phyloP scores from a whole-genome alignment of 1,140 invertebrate species.

The Lepidotrigona ventralis region DNA sequence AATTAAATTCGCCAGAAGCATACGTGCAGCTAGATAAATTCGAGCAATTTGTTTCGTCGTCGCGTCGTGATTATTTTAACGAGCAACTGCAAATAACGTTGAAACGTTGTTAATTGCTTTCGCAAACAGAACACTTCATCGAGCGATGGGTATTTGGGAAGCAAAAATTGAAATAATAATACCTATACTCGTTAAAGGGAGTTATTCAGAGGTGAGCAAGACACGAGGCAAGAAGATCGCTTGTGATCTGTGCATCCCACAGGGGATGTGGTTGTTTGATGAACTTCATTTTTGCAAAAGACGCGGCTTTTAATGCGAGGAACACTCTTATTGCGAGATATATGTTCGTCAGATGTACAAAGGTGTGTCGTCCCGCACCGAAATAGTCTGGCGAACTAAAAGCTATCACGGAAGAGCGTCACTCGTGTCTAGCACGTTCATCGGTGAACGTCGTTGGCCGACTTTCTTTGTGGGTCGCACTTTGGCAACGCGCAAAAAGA shows the following conservation, averaged over 20 bases:
- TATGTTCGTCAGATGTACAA: constrained; percentile 38
- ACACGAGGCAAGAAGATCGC: background rate
- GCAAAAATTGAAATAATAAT: too few relatives aligned
- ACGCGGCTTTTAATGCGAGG: constrained; percentile 26
- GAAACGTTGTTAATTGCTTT: background rate
- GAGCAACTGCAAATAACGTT: background rate
- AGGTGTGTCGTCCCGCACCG: constrained; percentile 14
- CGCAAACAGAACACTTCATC: too few relatives aligned
- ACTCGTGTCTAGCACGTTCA: constrained; percentile 23
- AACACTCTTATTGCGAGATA: constrained; percentile 14
- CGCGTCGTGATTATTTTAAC: background rate
- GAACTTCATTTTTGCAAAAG: constrained; percentile 21
- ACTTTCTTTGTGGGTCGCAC: constrained; percentile 68
- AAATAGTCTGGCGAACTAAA: constrained; percentile 60
- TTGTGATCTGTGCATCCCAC: background rate
- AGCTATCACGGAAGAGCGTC: constrained; percentile 54
- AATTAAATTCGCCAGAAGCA: constrained; percentile 5
- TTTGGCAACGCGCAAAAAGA: constrained; percentile 44
- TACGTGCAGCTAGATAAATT: background rate
- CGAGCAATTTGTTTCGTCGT: background rate
- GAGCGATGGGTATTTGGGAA: too few relatives aligned
- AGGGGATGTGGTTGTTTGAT: constrained; percentile 31
- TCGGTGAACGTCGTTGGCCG: constrained; percentile 57
- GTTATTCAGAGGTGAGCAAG: background rate
- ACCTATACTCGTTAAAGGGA: too few relatives aligned